A percentile compares a stretch with the other conserved stretches of the same genome.
Conservation (phyloP, 2,113 vertebrate species). For the Epinephelus fuscoguttatus region DNA sequence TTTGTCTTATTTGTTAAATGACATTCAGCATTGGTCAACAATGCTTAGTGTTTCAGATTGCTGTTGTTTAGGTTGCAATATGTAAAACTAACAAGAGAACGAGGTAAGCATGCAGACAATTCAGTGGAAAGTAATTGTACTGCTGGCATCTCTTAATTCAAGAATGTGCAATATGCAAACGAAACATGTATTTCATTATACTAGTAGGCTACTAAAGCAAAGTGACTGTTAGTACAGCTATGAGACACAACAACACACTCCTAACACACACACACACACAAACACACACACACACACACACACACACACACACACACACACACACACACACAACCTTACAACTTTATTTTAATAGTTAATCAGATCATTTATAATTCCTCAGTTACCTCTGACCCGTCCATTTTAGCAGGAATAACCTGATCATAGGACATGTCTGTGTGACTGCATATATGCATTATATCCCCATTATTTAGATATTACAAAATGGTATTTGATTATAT, state of each 20-base stretch:
- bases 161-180: background rate
- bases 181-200: background rate
- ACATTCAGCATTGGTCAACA: slow-evolving; percentile 5
- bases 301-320: background rate
- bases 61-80: background rate
- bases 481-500: background rate
- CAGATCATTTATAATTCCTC: background rate
- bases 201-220: background rate
- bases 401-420: background rate
- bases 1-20: too few relatives aligned
- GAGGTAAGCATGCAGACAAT: background rate
- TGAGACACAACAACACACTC: background rate
- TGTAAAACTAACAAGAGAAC: background rate
- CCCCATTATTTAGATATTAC: background rate
- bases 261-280: background rate
- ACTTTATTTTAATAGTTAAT: background rate
- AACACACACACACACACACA: background rate
- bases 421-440: background rate
- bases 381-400: background rate
- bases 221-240: background rate
- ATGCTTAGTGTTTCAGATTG: slow-evolving; percentile 5
- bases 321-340: background rate
- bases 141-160: background rate
- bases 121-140: background rate
- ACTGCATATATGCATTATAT: background rate